phyloP scores from a whole-genome alignment of 1,140 invertebrate genomes.

The Augochlora pura region DNA sequence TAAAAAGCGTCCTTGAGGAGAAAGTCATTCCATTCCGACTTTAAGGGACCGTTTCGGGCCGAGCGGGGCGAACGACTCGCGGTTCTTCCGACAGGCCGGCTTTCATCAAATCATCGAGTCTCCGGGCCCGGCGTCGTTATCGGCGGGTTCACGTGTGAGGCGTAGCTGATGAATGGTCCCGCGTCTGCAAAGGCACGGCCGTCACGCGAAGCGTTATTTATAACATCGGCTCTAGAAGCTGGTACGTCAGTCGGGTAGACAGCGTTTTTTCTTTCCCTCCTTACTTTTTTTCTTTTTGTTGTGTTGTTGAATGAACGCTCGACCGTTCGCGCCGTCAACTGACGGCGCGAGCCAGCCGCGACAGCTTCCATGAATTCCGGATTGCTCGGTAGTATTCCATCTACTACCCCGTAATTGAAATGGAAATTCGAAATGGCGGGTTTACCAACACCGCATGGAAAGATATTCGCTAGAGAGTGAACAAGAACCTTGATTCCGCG shows the following conservation, averaged over 20 bases:
- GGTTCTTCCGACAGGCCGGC: slow-evolving; percentile 49
- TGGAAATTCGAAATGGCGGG: not conserved
- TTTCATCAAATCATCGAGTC: slow-evolving; percentile 55
- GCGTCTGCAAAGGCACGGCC: slow-evolving; percentile 61
- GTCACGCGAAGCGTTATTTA: slow-evolving; percentile 71
- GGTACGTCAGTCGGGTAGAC: slow-evolving; percentile 40
- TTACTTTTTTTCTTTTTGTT: not conserved
- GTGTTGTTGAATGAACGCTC: not conserved
- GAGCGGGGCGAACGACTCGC: slow-evolving; percentile 23
- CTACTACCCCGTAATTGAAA: not conserved
- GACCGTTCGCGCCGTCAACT: not conserved
- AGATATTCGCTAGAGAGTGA: no score
- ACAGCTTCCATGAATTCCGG: not conserved
- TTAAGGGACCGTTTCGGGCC: not conserved
- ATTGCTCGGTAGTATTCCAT: not conserved
- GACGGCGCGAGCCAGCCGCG: not conserved
- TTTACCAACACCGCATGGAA: no score
- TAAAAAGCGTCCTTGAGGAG: not conserved
- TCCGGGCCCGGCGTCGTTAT: slow-evolving; percentile 58
- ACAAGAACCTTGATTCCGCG: no score
- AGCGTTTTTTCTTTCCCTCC: not conserved
- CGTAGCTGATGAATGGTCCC: slow-evolving; percentile 66
- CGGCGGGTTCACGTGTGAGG: slow-evolving; percentile 54
- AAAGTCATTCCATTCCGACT: not conserved
- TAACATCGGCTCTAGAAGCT: slow-evolving; percentile 46